phyloP scores from a whole-genome alignment of 1,140 invertebrate genomes.

The Acromyrmex echinatior region DNA sequence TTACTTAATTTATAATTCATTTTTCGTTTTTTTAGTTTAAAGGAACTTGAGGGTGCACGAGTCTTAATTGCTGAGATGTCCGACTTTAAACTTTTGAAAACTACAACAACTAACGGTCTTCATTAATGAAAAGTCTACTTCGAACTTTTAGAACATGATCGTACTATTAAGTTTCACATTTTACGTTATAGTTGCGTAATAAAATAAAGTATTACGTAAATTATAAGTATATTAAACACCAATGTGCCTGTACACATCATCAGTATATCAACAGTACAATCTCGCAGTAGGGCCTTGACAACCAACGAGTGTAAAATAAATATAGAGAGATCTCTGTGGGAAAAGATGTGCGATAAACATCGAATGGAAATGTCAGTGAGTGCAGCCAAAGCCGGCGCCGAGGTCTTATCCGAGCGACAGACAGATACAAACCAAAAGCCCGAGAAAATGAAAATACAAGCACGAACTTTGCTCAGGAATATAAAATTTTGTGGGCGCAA shows the following conservation, averaged over 20 bases:
- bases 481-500: neutral
- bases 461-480: neutral
- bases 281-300: neutral
- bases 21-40: slow-evolving; percentile 41
- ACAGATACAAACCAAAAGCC: slow-evolving; percentile 53
- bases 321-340: slow-evolving; percentile 12
- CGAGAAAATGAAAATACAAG: slow-evolving; percentile 55
- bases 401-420: slow-evolving; percentile 46
- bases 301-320: slow-evolving; percentile 34
- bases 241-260: neutral
- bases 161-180: slow-evolving; percentile 18
- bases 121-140: slow-evolving; percentile 48
- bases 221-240: neutral
- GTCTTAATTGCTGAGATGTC: slow-evolving; percentile 47
- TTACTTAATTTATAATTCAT: slow-evolving; percentile 26
- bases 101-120: slow-evolving; percentile 37
- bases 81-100: slow-evolving; percentile 43
- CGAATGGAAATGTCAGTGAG: slow-evolving; percentile 46
- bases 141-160: slow-evolving; percentile 5
- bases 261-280: slow-evolving; percentile 4
- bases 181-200: neutral
- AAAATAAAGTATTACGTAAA: neutral
- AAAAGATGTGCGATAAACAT: slow-evolving; percentile 34
- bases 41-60: neutral
- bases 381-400: slow-evolving; percentile 18